These are phyloP conservation scores for Ammospiza caudacuta DNA, from an alignment of 2,113 vertebrate species.

Conservation along the genomic window DNA sequence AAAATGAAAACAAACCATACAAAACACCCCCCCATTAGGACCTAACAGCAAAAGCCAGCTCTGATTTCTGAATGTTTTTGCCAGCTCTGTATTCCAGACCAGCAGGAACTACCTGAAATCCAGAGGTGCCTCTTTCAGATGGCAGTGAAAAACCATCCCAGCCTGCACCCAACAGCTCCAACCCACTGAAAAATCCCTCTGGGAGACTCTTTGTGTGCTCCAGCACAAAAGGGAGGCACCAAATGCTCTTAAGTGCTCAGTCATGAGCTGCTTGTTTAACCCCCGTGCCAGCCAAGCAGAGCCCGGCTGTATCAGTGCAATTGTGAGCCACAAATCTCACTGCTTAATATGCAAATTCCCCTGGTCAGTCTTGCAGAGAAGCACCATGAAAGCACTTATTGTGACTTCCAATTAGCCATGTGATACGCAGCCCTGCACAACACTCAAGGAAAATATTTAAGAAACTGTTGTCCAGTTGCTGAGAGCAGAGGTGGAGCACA, in stretches of 20 bases:
- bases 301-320: background rate
- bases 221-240: background rate
- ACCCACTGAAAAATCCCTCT: background rate
- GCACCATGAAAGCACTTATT: slow-evolving; percentile 54
- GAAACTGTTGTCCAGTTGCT: background rate
- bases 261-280: slow-evolving; percentile 13
- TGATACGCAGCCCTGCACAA: background rate
- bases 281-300: background rate
- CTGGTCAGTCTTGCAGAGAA: slow-evolving; percentile 17
- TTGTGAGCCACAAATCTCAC: slow-evolving; percentile 35
- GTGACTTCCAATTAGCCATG: slow-evolving; percentile 39
- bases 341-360: slow-evolving; percentile 60
- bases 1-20: background rate
- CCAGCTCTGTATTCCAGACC: background rate
- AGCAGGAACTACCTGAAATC: background rate
- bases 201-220: background rate
- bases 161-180: background rate
- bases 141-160: background rate
- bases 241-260: slow-evolving; percentile 28
- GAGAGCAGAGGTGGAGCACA: background rate
- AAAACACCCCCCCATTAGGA: background rate
- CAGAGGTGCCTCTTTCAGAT: background rate
- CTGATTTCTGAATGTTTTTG: background rate
- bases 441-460: slow-evolving; percentile 1
- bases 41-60: background rate